Conservation (phyloP, 2,797 vertebrate genomes). For the Brachyalestes nurse region DNA sequence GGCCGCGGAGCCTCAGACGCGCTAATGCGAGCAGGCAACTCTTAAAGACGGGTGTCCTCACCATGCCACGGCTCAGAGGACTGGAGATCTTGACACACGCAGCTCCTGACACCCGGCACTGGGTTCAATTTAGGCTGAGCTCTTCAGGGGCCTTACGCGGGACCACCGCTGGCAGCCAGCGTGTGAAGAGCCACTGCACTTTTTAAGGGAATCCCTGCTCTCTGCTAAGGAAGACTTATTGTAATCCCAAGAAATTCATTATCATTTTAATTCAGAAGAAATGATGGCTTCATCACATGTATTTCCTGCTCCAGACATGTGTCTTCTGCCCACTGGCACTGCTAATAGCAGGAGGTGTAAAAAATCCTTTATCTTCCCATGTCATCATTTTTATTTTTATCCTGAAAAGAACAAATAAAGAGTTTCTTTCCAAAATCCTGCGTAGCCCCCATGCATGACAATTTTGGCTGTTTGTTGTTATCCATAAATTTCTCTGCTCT, state of each 20-base stretch:
- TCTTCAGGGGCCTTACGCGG: constrained; percentile 57
- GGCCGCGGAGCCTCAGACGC: constrained; percentile 46
- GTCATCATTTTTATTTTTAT: too few species aligned
- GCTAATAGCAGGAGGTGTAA: too few species aligned
- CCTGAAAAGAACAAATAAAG: too few species aligned
- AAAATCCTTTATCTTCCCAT: too few species aligned
- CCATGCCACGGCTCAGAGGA: constrained; percentile 70
- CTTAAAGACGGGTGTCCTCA: constrained; percentile 71
- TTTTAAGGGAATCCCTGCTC: background rate
- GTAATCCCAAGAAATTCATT: too few species aligned
- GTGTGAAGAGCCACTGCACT: background rate
- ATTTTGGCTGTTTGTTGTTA: too few species aligned
- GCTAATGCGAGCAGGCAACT: constrained; percentile 78
- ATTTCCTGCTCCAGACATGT: too few species aligned
- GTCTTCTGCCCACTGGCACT: too few species aligned
- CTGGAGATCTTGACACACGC: constrained; percentile 70
- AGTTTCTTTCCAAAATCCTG: too few species aligned
- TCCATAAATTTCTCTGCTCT: too few species aligned
- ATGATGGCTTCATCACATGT: background rate
- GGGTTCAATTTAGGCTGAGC: constrained; percentile 64
- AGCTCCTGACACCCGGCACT: constrained; percentile 75
- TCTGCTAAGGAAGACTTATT: background rate
- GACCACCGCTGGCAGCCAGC: background rate
- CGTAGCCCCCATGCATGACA: too few species aligned
- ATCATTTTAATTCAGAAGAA: too few species aligned